Conservation (phyloP, 2,113 vertebrate genomes). For the Patagioenas fasciata region DNA sequence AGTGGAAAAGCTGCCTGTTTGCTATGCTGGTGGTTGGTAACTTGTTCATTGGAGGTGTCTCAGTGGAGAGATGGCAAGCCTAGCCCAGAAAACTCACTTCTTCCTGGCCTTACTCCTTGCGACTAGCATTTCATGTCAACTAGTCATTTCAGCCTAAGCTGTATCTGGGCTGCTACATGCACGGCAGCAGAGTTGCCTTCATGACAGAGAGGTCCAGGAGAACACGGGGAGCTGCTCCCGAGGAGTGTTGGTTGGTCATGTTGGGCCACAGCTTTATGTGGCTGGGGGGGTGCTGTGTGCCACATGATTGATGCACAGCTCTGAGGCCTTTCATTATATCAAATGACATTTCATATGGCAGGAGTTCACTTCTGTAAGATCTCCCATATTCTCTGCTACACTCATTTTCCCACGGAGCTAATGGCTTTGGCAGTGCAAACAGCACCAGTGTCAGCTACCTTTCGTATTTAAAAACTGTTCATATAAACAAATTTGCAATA, state of each 20-base stretch:
- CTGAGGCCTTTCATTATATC: not conserved
- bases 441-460: not conserved
- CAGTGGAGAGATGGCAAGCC: not conserved
- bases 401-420: not conserved
- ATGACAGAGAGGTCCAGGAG: not conserved
- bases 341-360: not conserved
- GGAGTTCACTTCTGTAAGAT: not conserved
- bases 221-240: rapidly evolving
- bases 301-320: rapidly evolving
- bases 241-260: not conserved
- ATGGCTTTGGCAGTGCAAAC: not conserved
- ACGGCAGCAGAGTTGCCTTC: not conserved
- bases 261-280: rapidly evolving
- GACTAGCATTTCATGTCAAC: not conserved
- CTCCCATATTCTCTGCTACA: not conserved
- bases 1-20: not conserved
- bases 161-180: not conserved
- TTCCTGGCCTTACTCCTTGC: not conserved
- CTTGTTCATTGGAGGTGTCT: not conserved
- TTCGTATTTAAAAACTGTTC: not conserved
- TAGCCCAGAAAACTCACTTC: not conserved
- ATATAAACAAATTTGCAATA: not conserved
- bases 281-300: not conserved
- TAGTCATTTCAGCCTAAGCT: not conserved
- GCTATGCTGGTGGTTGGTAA: not conserved